Base-by-base conservation (phyloP, 1,140 invertebrate species). In the Thaumetopoea pityocampa region DNA sequence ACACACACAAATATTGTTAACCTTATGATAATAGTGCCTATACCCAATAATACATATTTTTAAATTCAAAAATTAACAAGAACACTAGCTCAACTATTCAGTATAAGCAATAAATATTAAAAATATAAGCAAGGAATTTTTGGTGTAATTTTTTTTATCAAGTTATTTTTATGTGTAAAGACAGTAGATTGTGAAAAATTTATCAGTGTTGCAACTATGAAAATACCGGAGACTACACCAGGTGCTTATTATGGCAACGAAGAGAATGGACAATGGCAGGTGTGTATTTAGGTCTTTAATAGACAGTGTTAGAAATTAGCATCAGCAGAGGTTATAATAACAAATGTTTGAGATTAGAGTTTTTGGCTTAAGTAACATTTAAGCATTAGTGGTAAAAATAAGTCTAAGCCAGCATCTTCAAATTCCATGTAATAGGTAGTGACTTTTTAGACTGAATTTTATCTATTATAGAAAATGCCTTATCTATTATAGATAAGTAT, bases 201-300 rank as follows among this genome's bases (percentile, higher is more conserved):
- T 44, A 17, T 38, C 20, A 60, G 55, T 59, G 43, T 57, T 47
- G 42, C 56, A 54, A 74, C 38, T 22, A 82, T 82, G 78, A 82
- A 82, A 70, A 82, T 82, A 59, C 78, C 78, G 10, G 78, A 82
- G 61, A 67, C 74, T 5, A 46, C 68, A 4, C 53, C 70, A 3
- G 77, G 72, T 9, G 70, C 72, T 48, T 82, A 82, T 43, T 82
- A 82, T 59, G 78, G 70, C 43, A 82, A 78, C 11, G 71, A 82
- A 19, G 74, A 76, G 6, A 76, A 67, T 48, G 66, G 66, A 40
- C 78, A 82, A 57, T 82, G 78, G 78, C 78, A 82, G 67, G 78
- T 82, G 12, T 23, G 38, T 48, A 0, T n/a, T n/a, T n/a, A 1
- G 7, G 9, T 33, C 9, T 24, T 10, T 24, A 7, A 44, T 20